Conservation (phyloP, 2,888 invertebrate species). For the Gastrophysa polygoni region DNA sequence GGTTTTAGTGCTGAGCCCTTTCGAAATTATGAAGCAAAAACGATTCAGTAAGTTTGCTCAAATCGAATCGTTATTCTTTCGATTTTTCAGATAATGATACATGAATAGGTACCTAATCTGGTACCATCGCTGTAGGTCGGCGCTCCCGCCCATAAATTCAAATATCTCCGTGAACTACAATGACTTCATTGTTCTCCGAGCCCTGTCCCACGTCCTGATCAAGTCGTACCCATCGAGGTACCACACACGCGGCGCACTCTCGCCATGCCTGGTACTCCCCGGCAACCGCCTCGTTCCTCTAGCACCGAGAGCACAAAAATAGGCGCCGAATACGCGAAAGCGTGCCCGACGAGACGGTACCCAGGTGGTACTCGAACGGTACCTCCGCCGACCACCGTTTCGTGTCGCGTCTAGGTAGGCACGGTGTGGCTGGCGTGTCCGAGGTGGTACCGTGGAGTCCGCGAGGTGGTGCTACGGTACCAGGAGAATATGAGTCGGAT, state of each 20-base stretch:
- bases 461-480: background rate
- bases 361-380: background rate
- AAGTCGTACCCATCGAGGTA: background rate
- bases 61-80: no score
- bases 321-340: slow-evolving; percentile 2
- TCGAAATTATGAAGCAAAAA: no score
- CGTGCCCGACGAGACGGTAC: slow-evolving; percentile 17
- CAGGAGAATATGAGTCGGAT: background rate
- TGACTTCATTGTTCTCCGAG: background rate
- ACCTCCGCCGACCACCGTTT: slow-evolving; percentile 12
- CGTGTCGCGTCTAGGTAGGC: slow-evolving; percentile 17
- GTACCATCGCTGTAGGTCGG: no score
- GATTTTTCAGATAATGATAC: no score
- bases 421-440: slow-evolving; percentile 16
- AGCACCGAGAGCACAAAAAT: slow-evolving; percentile 19
- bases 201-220: background rate
- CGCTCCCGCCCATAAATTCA: background rate
- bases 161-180: background rate
- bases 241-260: background rate
- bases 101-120: no score
- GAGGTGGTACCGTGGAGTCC: slow-evolving; percentile 27
- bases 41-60: no score
- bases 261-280: background rate
- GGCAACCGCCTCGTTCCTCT: slow-evolving; percentile 1
- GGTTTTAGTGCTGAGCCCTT: no score